Evolutionary conservation across 2,797 vertebrate species (phyloP).

Genomic region (Rhabdomys pumilio): DNA sequence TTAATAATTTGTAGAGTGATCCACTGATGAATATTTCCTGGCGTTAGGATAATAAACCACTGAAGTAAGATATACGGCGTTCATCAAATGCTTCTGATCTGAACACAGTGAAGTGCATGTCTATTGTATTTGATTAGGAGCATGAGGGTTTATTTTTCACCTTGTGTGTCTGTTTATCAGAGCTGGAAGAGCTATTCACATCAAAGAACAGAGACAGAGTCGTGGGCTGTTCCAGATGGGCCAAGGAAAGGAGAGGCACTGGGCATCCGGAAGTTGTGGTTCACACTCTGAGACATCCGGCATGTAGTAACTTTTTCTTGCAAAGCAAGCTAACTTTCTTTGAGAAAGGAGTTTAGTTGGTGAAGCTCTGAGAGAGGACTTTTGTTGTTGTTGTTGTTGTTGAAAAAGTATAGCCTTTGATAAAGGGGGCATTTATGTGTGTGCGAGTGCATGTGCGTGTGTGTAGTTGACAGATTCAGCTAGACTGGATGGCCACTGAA

Average conservation of each 20-base stretch:
- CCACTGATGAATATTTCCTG: constrained; percentile 39
- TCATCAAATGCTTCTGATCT: constrained; percentile 48
- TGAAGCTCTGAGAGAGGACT: not conserved
- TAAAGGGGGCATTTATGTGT: not conserved
- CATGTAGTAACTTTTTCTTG: not conserved
- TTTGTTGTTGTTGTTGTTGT: not conserved
- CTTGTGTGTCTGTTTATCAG: constrained; percentile 27
- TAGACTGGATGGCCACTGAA: not conserved
- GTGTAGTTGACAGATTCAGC: not conserved
- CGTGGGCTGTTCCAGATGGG: not conserved
- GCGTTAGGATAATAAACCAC: not conserved
- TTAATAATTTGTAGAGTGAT: constrained; percentile 68
- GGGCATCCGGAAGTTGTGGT: not conserved
- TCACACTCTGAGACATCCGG: not conserved
- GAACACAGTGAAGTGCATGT: constrained; percentile 26
- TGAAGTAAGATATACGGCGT: not conserved
- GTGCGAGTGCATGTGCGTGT: too few relatives aligned
- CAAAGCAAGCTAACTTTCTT: constrained; percentile 15
- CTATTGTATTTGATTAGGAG: constrained; percentile 61
- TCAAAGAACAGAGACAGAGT: not conserved
- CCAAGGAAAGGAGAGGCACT: not conserved
- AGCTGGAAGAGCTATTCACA: not conserved
- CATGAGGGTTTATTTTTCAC: constrained; percentile 13
- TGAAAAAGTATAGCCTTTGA: not conserved
- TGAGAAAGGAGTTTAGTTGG: not conserved